Conservation (phyloP, 2,113 vertebrate genomes). For the Protobothrops flavoviridis region DNA sequence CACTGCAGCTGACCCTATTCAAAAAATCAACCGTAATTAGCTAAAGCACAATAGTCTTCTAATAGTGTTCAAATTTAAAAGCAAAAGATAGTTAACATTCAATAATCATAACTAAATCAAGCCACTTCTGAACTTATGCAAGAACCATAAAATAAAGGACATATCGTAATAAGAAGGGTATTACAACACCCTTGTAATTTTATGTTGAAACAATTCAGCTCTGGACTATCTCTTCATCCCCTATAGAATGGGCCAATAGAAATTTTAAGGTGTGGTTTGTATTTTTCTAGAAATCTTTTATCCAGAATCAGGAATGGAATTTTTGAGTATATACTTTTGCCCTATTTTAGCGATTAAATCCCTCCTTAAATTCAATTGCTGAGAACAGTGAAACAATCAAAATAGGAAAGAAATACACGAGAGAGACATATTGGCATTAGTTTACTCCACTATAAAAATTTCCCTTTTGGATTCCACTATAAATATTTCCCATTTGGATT, state of each 20-base stretch:
- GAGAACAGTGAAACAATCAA: too few species aligned
- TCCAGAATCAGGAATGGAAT: neutral
- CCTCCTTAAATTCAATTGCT: neutral
- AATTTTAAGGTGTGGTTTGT: neutral
- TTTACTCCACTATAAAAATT: neutral
- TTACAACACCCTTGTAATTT: neutral
- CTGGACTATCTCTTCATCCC: neutral
- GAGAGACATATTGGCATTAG: neutral
- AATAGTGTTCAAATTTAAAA: neutral
- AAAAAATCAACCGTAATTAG: neutral
- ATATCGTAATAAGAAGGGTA: neutral
- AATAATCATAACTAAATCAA: neutral
- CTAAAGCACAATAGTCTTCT: neutral
- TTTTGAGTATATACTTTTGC: neutral
- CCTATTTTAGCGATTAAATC: neutral
- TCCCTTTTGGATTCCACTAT: neutral
- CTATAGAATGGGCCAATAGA: neutral
- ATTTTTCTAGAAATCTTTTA: neutral
- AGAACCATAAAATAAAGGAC: neutral
- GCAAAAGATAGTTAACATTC: neutral
- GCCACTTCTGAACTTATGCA: neutral
- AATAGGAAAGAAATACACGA: neutral
- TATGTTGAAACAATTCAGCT: neutral
- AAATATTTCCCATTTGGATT: neutral
- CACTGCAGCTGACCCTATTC: neutral